Evolutionary conservation across 2,113 vertebrate species (phyloP), one percentile per base, ranked within the genome.

Genomic region (Cyanoderma ruficeps): DNA sequence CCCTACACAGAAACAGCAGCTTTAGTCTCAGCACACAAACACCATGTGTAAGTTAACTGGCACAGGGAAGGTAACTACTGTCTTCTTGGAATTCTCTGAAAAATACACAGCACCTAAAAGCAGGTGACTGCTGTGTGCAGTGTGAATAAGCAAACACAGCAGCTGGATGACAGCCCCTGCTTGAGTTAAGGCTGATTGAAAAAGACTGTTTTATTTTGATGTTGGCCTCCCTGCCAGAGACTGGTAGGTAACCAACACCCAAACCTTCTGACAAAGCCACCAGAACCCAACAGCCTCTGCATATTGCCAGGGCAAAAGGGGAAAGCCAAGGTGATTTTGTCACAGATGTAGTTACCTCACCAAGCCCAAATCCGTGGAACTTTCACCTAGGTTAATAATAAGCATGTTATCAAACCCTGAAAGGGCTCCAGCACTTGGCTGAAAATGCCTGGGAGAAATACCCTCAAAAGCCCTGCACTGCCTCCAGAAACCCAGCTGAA

Each of bases 1-100:
- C 97, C 94, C 99, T 99, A 30, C 1, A 17, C 15, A 94, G 63
- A 80, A 90, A 94, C 30, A 92, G 0, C 42, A 89, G 19, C 37
- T 59, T 78, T 12, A 64, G 31, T 65, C 13, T 56, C 69, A 37
- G 46, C 44, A 67, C 56, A 70, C 37, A 76, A 91, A 35, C 4
- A 7, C 12, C 59, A 52, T 0, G 3, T 17, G 30, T 5, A 14
- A 87, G 42, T 8, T 49, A 47, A 37, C n/a, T 53, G 39, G 18
- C 6, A 56, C 3, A 11, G n/a, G 28, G 63, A 82, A 49, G 1
- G 17, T 0, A 67, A 56, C 9, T 25, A 19, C 44, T 13, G 15
- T 35, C 56, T 50, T 14, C 50, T 20, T 30, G 33, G 33, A 65
- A 59, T 47, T 71, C 44, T 64, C 74, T 68, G 52, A 37, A 71